Evolutionary conservation across 2,797 vertebrate genomes (phyloP).

Genomic region (Nasua narica): DNA sequence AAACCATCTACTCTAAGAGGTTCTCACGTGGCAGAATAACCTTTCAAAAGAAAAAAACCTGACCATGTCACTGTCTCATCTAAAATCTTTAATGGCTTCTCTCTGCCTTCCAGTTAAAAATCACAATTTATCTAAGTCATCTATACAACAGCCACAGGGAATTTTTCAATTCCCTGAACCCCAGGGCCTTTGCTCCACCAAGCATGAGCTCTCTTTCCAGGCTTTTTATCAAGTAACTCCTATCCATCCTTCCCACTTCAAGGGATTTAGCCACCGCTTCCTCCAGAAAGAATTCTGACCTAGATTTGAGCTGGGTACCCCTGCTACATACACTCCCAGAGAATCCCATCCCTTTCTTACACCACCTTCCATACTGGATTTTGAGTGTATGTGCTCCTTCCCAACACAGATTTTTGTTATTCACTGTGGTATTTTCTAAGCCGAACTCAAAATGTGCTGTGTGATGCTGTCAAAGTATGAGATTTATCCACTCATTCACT

Average conservation of each 20-base stretch:
- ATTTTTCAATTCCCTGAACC: neutral
- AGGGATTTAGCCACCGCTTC: neutral
- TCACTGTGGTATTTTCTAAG: neutral
- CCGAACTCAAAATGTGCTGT: neutral
- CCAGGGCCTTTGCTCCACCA: neutral
- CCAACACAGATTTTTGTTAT: neutral
- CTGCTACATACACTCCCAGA: neutral
- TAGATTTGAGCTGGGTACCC: neutral
- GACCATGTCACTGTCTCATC: neutral
- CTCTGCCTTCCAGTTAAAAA: conserved; percentile 8
- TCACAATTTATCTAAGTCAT: neutral
- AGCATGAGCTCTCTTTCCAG: neutral
- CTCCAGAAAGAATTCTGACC: neutral
- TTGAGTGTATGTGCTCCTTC: neutral
- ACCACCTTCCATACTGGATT: neutral
- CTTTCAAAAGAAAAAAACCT: neutral
- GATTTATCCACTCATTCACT: neutral
- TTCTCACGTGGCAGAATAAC: neutral
- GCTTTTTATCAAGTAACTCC: neutral
- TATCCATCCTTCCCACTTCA: neutral
- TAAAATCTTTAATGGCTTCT: neutral
- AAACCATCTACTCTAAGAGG: neutral
- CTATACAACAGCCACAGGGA: neutral
- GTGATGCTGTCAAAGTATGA: neutral
- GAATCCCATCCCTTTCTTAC: neutral